Base-by-base conservation (phyloP, 2,797 vertebrate species). In the Peromyscus eremicus region DNA sequence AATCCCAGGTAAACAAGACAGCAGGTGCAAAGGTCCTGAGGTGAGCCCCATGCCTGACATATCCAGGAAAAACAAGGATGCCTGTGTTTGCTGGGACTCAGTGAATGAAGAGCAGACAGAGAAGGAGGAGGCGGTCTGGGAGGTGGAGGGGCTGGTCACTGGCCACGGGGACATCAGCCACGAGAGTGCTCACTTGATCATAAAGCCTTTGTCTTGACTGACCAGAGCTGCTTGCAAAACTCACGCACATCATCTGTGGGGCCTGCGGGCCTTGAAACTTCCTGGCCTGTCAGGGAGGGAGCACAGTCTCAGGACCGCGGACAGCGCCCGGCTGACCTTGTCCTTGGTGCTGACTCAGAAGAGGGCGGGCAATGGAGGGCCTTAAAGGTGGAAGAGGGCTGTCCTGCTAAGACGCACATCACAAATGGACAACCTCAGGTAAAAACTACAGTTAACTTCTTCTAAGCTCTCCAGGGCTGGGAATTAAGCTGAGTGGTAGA, bases 371-470 rank as follows among this genome's bases (percentile, higher is more conserved):
- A 64, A 64, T 9, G 27, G 27, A 84, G 25, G 40, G 27, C 23
- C 40, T 84, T 64, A 64, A 64, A 5, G 64, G 32, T 29, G 0
- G 43, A 6, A 37, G 12, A 70, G 37, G 49, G 37, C 68, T 55
- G 52, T 80, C 11, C 19, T 16, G 40, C 27, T 5, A 14, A 27
- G 23, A 79, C 7, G n/a, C 23, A 23, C 79, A 83, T 1, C 13
- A 10, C 7, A 49, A 49, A 32, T 98, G 98, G 98, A 98, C 99
- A 99, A 99, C 99, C 98, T 99, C 98, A 98, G 98, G 98, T 98
- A 98, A 98, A 99, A 98, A 99, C 99, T 98, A 98, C 99, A 98
- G 98, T 98, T 98, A 98, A 98, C 98, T 98, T 99, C 98, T 68
- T 89, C 52, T 62, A 75, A 70, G 37, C n/a, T 68, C 52, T 79